phyloP scores from a whole-genome alignment of 2,888 invertebrate species.

The Allacma fusca region DNA sequence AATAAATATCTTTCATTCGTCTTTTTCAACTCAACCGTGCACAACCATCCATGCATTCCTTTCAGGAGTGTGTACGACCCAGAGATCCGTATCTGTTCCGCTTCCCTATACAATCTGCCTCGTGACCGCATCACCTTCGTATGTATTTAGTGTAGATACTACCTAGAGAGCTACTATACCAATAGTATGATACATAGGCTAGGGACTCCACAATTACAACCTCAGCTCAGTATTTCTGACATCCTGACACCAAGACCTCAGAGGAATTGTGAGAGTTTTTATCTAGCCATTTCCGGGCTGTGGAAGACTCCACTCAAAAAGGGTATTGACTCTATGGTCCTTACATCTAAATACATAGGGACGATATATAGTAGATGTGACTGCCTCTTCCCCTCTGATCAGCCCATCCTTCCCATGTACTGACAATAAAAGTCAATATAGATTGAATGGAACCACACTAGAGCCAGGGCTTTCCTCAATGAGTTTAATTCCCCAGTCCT shows the following conservation, averaged over 20 bases:
- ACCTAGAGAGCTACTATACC: too few relatives aligned
- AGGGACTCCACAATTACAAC: background rate
- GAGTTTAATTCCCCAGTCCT: background rate
- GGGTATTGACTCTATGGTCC: too few relatives aligned
- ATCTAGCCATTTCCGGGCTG: background rate
- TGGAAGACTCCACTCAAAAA: background rate
- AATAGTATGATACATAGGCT: too few relatives aligned
- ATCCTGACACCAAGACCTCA: background rate
- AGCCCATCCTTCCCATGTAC: background rate
- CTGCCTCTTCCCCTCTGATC: background rate
- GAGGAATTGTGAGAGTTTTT: background rate
- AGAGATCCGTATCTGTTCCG: too few relatives aligned
- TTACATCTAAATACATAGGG: too few relatives aligned
- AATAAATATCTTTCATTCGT: conserved; percentile 36
- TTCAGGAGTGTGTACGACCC: too few relatives aligned
- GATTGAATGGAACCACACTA: background rate
- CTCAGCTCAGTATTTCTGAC: background rate
- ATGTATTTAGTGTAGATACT: too few relatives aligned
- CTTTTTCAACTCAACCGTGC: conserved; percentile 33
- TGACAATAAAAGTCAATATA: background rate
- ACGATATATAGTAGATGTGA: too few relatives aligned
- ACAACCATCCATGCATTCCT: background rate
- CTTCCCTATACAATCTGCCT: background rate
- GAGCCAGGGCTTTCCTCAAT: background rate
- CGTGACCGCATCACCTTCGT: background rate